phyloP scores from a whole-genome alignment of 2,113 vertebrate species.

The Mugil cephalus region DNA sequence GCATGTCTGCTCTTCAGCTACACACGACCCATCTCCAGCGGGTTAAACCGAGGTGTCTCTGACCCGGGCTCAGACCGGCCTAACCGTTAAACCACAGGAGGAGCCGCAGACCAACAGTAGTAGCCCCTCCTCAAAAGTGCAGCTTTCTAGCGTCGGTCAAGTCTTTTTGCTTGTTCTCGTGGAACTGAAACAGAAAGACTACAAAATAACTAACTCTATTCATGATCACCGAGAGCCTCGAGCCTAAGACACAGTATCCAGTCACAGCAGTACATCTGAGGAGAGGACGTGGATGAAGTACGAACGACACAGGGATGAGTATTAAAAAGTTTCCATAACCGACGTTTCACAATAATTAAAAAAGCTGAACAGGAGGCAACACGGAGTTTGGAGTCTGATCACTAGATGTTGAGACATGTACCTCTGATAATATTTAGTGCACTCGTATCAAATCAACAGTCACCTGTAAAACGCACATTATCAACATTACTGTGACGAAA shows the following conservation, averaged over 20 bases:
- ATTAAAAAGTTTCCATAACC: slow-evolving; percentile 51
- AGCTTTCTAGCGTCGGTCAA: slow-evolving; percentile 54
- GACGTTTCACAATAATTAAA: slow-evolving; percentile 68
- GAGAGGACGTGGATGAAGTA: slow-evolving; percentile 57
- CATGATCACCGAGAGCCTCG: slow-evolving; percentile 61
- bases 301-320: slow-evolving; percentile 55
- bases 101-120: slow-evolving; percentile 64
- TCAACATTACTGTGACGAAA: slow-evolving; percentile 31
- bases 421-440: slow-evolving; percentile 26
- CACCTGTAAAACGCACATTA: slow-evolving; percentile 41
- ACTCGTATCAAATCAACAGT: slow-evolving; percentile 23
- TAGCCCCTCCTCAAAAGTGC: slow-evolving; percentile 68
- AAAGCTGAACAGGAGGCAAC: slow-evolving; percentile 58
- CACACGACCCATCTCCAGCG: slow-evolving; percentile 19
- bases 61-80: slow-evolving; percentile 34
- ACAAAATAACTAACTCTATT: slow-evolving; percentile 50
- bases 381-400: slow-evolving; percentile 38
- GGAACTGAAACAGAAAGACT: slow-evolving; percentile 48
- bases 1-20: slow-evolving; percentile 43
- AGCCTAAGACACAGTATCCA: slow-evolving; percentile 75
- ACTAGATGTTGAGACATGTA: slow-evolving; percentile 10
- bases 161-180: slow-evolving; percentile 45
- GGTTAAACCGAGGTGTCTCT: slow-evolving; percentile 24
- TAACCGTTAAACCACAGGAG: slow-evolving; percentile 42
- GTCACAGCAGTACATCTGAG: slow-evolving; percentile 71